Evolutionary conservation across 37 sponge, comb jelly and placozoan genomes (phyloP).

Genomic region (Geodia barretti): DNA sequence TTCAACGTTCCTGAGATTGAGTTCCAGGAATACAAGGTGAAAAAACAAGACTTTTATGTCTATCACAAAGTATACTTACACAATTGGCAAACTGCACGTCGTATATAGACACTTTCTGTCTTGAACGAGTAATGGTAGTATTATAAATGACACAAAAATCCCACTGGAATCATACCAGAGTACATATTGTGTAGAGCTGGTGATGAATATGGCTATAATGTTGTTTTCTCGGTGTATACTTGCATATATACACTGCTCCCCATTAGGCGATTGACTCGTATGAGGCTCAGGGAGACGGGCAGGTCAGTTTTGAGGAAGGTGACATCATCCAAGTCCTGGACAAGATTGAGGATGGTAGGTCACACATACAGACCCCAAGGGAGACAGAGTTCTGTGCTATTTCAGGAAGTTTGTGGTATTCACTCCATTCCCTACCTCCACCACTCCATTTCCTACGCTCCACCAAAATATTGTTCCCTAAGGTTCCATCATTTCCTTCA

Average conservation of each 20-base stretch:
- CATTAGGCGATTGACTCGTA: conserved; percentile 69
- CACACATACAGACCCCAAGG: too few relatives aligned
- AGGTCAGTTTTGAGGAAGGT: conserved; percentile 78
- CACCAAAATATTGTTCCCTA: background rate
- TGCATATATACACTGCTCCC: background rate
- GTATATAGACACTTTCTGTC: too few relatives aligned
- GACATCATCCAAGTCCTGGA: conserved; percentile 73
- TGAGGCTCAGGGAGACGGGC: conserved; percentile 59
- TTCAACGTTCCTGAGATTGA: conserved; percentile 45
- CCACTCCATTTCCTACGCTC: background rate
- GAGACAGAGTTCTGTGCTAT: too few relatives aligned
- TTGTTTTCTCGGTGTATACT: too few relatives aligned
- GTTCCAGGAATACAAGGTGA: conserved; percentile 22
- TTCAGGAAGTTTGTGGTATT: too few relatives aligned
- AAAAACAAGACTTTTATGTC: too few relatives aligned
- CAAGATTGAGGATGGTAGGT: conserved; percentile 85
- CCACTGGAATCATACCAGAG: too few relatives aligned
- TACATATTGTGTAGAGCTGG: too few relatives aligned
- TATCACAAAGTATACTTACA: background rate
- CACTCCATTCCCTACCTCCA: background rate
- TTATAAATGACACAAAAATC: too few relatives aligned
- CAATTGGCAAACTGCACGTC: background rate
- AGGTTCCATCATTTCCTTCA: too few relatives aligned
- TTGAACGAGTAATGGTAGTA: too few relatives aligned
- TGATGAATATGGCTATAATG: background rate